Base-by-base conservation (phyloP, 2,113 vertebrate species). In the Sinocyclocheilus rhinocerous region DNA sequence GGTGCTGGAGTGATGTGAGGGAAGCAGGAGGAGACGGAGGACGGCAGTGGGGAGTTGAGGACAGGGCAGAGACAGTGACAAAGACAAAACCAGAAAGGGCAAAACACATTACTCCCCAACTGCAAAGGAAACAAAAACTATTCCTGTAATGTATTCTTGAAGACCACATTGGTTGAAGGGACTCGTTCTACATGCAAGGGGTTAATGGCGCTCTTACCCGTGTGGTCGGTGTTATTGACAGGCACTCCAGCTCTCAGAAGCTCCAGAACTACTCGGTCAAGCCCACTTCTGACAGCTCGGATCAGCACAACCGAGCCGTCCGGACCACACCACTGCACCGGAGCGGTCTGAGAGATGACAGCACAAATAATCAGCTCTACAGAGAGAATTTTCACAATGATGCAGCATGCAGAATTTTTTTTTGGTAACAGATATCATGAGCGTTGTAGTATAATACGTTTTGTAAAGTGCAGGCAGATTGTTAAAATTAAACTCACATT, bases 171-270 rank as follows among this genome's bases (percentile, higher is more conserved):
- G 50, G 75, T 3, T 24, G 78, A 29, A 29, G 69, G 1, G 63
- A 65, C 24, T 29, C 24, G 24, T 26, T 65, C 26, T 29, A 69
- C 65, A 69, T 1, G 65, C 65, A 33, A 50, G 2, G 2, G 42
- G 63, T 48, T 20, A 10, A 26, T 67, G 45, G n/a, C 11, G 0
- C 16, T 18, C 55, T 92, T 92, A 96, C 95, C 95, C 13, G 94
- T 95, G 61, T 97, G 97, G 87, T 98, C 97, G 0, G 95, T 94
- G 92, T 97, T 97, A 84, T 95, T 96, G 70, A 98, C 95, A 0
- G 96, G 95, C 3, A 96, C 96, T 81, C 94, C 95, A 1, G 96
- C 96, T 77, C 95, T 90, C 80, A 97, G 95, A 57, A 97, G 94
- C 90, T 97, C 96, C 91, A 97, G 89, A 11, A 97, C 96, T 85